Conservation (phyloP, 1,140 invertebrate genomes). For the Temnothorax longispinosus region DNA sequence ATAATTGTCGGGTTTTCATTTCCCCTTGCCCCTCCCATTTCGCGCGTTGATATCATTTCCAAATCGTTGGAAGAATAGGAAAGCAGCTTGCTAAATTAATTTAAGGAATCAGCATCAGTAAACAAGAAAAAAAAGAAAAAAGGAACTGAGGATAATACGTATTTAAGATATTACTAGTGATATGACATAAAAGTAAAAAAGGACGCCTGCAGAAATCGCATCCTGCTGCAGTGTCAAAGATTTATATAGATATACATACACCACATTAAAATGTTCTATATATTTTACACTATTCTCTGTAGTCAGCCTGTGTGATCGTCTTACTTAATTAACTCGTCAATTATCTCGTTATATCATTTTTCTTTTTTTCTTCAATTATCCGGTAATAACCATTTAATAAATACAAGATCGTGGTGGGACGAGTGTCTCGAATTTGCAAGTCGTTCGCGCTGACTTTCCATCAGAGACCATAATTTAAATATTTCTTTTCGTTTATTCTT, state of each 20-base stretch:
- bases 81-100: slow-evolving; percentile 49
- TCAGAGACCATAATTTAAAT: slow-evolving; percentile 70
- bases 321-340: slow-evolving; percentile 77
- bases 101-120: slow-evolving; percentile 27
- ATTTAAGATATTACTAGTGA: slow-evolving; percentile 60
- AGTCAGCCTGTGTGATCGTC: slow-evolving; percentile 76
- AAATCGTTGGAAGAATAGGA: slow-evolving; percentile 62
- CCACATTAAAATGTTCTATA: slow-evolving; percentile 73
- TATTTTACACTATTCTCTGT: slow-evolving; percentile 73
- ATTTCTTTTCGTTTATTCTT: slow-evolving; percentile 60
- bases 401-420: slow-evolving; percentile 79
- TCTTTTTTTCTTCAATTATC: slow-evolving; percentile 42
- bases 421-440: slow-evolving; percentile 72
- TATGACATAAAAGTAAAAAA: slow-evolving; percentile 63
- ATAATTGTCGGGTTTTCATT: slow-evolving; percentile 32
- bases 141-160: slow-evolving; percentile 58
- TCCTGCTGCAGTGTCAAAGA: slow-evolving; percentile 60
- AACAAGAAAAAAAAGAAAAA: slow-evolving; percentile 37
- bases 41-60: slow-evolving; percentile 34
- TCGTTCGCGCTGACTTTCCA: slow-evolving; percentile 60
- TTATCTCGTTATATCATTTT: slow-evolving; percentile 65
- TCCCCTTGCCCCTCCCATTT: slow-evolving; percentile 51
- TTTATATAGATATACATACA: slow-evolving; percentile 73
- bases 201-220: slow-evolving; percentile 66
- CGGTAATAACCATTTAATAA: slow-evolving; percentile 74